These are phyloP conservation scores for Eciton burchellii DNA, from an alignment of 1,140 invertebrate genomes.

Conservation along the genomic window DNA sequence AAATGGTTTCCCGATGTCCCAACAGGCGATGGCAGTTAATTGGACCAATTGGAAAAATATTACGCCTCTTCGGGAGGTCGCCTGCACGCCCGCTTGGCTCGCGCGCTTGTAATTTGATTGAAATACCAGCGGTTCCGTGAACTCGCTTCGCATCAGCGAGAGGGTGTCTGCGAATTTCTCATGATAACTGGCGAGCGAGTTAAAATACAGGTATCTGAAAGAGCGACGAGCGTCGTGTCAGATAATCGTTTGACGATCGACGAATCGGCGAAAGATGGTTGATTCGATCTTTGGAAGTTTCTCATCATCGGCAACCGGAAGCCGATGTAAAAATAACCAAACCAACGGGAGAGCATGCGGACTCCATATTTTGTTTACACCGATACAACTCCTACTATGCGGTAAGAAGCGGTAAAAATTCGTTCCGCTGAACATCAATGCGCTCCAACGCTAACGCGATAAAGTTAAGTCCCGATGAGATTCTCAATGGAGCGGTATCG, in stretches of 20 bases:
- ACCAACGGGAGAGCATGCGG: neutral
- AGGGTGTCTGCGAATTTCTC: slow-evolving; percentile 81
- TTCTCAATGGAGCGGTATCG: neutral
- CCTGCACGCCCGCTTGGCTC: slow-evolving; percentile 84
- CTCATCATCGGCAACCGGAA: neutral
- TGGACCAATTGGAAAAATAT: slow-evolving; percentile 90
- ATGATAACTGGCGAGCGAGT: slow-evolving; percentile 83
- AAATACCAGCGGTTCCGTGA: slow-evolving; percentile 79
- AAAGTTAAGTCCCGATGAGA: neutral
- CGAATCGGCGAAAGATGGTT: neutral
- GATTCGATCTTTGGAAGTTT: neutral
- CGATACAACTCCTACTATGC: neutral
- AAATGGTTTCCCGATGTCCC: slow-evolving; percentile 89
- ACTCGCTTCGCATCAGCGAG: slow-evolving; percentile 79
- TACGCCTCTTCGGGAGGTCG: slow-evolving; percentile 85
- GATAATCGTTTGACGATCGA: neutral
- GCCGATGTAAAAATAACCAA: neutral
- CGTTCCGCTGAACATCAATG: neutral
- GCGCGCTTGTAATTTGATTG: slow-evolving; percentile 81
- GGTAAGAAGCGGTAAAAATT: no score
- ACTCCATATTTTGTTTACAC: neutral
- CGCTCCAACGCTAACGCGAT: neutral
- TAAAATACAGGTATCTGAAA: slow-evolving; percentile 85
- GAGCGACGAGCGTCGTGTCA: slow-evolving; percentile 32
- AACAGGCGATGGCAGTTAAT: slow-evolving; percentile 89